Evolutionary conservation across 2,113 vertebrate genomes (phyloP), one percentile per base, ranked within the genome.

Genomic region (Nothobranchius kuhntae): DNA sequence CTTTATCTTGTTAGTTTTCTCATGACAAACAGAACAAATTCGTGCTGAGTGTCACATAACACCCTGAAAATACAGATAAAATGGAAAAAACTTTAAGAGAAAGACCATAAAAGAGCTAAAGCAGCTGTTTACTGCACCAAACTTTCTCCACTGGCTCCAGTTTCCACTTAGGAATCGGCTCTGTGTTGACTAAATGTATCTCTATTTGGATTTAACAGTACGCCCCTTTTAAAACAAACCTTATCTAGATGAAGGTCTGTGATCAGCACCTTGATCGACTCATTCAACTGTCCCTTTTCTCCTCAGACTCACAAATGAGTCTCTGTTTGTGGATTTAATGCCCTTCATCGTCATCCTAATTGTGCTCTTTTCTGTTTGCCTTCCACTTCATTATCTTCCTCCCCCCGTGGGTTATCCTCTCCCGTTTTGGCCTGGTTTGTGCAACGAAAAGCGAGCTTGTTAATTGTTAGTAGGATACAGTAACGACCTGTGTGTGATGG

Each of bases 131-230:
- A 78, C 75, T 61, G 6, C 2, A 45, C 50, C 58, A 45, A 73
- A 85, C 81, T 57, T 73, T 87, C 64, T 58, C 59, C n/a, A 24
- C 35, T 14, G 40, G 83, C 83, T 91, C 83, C 12, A 67, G 69
- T 90, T 91, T 83, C 88, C 65, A 61, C 63, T 68, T 30, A 81
- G 68, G 72, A 82, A 82, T 84, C 87, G 72, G 67, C 56, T 84
- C 82, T 87, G 90, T 89, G 83, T 90, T 73, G 65, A 38, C 11
- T 48, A 51, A 81, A 82, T 59, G 86, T 58, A 63, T 69, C 59
- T 53, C 63, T 57, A 45, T 40, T 62, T 3, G 8, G 58, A 72
- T 65, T 46, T 26, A 53, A 67, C 75, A 72, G 48, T 47, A 51
- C 53, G 52, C 65, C 73, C 70, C 61, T 59, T 21, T 42, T 38